Conservation (phyloP, 2,888 invertebrate species). For the Trichacis sp. region DNA sequence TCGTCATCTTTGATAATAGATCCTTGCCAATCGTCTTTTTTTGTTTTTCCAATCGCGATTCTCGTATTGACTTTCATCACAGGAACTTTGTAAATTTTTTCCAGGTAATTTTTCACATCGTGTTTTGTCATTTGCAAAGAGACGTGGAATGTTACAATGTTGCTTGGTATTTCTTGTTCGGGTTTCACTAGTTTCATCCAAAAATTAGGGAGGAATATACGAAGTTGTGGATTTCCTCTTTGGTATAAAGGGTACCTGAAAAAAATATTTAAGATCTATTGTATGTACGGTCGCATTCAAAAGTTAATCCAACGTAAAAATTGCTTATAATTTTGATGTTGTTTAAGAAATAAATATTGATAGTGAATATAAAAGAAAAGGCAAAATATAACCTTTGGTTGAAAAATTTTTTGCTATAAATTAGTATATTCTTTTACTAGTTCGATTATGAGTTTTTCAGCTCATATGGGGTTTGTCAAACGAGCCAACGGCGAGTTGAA, state of each 20-base stretch:
- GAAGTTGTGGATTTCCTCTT: constrained; percentile 92
- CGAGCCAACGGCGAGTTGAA: too few species aligned
- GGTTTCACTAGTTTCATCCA: constrained; percentile 94
- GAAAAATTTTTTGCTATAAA: too few species aligned
- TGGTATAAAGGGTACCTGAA: constrained; percentile 91
- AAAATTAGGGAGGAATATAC: constrained; percentile 95
- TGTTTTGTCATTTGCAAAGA: constrained; percentile 93
- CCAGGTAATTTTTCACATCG: constrained; percentile 93
- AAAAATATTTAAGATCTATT: too few species aligned
- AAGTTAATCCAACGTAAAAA: too few species aligned
- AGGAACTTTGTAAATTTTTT: constrained; percentile 93
- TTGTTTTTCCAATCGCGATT: constrained; percentile 79
- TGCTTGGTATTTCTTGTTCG: constrained; percentile 75
- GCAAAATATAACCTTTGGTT: too few species aligned
- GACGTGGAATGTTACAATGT: constrained; percentile 89
- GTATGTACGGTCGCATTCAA: too few species aligned
- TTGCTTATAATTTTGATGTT: too few species aligned
- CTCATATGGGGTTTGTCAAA: too few species aligned
- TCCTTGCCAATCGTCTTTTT: constrained; percentile 73
- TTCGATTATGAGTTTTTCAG: too few species aligned
- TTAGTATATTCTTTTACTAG: too few species aligned
- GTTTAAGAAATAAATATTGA: too few species aligned
- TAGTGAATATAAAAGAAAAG: too few species aligned
- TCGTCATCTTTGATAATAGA: constrained; percentile 87
- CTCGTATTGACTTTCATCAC: constrained; percentile 82